Evolutionary conservation across 92 coral and sea anemone species (phyloP).

Genomic region (Zoanthus sansibaricus): DNA sequence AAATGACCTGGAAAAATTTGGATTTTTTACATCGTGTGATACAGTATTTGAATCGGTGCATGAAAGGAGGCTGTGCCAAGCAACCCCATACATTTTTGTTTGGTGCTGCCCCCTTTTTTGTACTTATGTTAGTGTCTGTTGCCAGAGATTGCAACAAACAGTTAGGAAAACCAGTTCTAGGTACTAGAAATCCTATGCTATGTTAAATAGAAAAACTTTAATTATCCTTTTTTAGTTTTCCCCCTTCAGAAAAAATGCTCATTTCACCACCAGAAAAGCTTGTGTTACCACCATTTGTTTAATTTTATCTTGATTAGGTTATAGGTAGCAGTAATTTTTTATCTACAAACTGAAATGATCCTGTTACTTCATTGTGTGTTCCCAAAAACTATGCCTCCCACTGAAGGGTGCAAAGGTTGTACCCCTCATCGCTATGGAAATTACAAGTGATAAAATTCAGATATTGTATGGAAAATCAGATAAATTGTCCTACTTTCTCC

Average conservation of each 20-base stretch:
- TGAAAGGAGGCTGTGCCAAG: too few species aligned
- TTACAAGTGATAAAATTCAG: neutral
- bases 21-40: too few species aligned
- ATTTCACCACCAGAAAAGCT: constrained; percentile 14
- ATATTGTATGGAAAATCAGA: constrained; percentile 4
- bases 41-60: too few species aligned
- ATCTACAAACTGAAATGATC: constrained; percentile 11
- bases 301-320: constrained; percentile 14
- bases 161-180: constrained; percentile 23
- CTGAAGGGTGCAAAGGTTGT: constrained; percentile 9
- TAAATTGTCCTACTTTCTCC: constrained; percentile 16
- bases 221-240: constrained; percentile 15
- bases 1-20: too few species aligned
- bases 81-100: too few species aligned
- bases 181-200: constrained; percentile 21
- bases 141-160: constrained; percentile 26
- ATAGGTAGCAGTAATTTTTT: neutral
- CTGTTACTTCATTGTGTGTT: constrained; percentile 17
- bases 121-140: constrained; percentile 24
- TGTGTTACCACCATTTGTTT: constrained; percentile 13
- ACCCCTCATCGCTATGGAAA: constrained; percentile 15
- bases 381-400: constrained; percentile 15
- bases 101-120: neutral
- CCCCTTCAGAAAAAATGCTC: constrained; percentile 28
- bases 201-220: constrained; percentile 1